Evolutionary conservation across 2,797 vertebrate species (phyloP), one percentile per base, ranked within the genome.

Genomic region (Brotogeris chrysoptera): DNA sequence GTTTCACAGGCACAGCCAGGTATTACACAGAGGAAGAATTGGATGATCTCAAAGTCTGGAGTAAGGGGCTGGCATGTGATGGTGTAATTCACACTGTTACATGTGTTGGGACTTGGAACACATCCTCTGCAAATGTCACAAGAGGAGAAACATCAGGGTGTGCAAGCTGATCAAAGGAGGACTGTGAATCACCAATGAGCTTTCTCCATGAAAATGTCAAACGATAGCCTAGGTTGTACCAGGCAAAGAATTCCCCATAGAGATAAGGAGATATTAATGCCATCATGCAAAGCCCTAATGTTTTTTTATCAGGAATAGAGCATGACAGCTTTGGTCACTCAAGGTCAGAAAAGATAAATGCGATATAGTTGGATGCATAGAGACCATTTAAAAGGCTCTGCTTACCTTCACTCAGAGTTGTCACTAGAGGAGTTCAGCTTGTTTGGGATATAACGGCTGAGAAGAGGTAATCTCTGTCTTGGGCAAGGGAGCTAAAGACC

Each of bases 141-240:
- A 55, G 86, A 81, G 80, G 70, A 92, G 90, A 60, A 94, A 87
- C 90, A 93, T 83, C 73, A 78, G 80, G 78, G 78, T 77, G 83
- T 86, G 82, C 88, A 84, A 80, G 83, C 90, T 94, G 95, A 96
- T 96, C 90, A 97, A 92, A 96, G 93, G 60, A 88, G 64, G 68
- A 3, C 66, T 64, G 43, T 70, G 90, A 93, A 95, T 88, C 92
- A 66, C 90, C 92, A n/a, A 66, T 70, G 93, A 92, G 90, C 4
- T 77, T 73, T 90, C 93, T 84, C 93, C 93, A 88, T 68, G 93
- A 94, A 96, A 96, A 95, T 96, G 93, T 95, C 96, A 95, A 87
- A 59, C 0, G 24, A 73, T 49, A 80, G 79, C 86, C 83, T 77
- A 55, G 86, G 59, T 86, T 77, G 90, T 79, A 66, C 11, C 64